phyloP scores from a whole-genome alignment of 53 echinoderm and acorn worm genomes.

The Paracentrotus lividus region DNA sequence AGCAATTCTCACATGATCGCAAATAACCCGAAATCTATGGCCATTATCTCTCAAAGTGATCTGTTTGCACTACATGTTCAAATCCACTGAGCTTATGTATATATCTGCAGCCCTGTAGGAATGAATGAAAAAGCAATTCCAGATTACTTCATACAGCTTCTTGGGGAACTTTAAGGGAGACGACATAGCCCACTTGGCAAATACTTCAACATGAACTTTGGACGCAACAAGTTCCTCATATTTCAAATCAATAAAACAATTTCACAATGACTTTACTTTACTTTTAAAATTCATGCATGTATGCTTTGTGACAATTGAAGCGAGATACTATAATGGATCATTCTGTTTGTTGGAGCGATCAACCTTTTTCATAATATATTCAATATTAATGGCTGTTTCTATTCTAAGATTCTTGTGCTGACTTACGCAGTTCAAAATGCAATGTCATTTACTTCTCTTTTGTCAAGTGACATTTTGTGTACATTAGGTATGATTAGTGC shows the following conservation, averaged over 20 bases:
- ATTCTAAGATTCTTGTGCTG: not conserved
- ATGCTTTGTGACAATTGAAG: not conserved
- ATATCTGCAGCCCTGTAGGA: not conserved
- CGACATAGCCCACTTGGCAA: not conserved
- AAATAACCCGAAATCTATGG: not conserved
- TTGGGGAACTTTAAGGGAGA: not conserved
- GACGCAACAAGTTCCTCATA: not conserved
- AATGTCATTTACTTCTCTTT: not conserved
- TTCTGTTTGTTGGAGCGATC: not conserved
- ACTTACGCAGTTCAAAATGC: not conserved
- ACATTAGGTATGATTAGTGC: not conserved
- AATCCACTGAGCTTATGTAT: not conserved
- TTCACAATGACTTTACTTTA: conserved; percentile 4
- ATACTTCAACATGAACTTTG: conserved; percentile 1
- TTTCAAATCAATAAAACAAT: conserved; percentile 7
- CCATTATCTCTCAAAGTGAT: not conserved
- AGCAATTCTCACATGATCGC: not conserved
- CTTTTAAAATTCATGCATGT: not conserved
- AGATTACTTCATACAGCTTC: not conserved
- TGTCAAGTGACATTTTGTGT: not conserved
- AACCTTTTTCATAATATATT: not conserved
- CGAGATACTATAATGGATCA: not conserved
- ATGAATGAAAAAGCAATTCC: not conserved
- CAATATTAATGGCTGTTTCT: not conserved
- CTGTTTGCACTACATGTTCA: conserved; percentile 28